Evolutionary conservation across 2,888 invertebrate genomes (phyloP).

Genomic region (Aphodius sticticus): DNA sequence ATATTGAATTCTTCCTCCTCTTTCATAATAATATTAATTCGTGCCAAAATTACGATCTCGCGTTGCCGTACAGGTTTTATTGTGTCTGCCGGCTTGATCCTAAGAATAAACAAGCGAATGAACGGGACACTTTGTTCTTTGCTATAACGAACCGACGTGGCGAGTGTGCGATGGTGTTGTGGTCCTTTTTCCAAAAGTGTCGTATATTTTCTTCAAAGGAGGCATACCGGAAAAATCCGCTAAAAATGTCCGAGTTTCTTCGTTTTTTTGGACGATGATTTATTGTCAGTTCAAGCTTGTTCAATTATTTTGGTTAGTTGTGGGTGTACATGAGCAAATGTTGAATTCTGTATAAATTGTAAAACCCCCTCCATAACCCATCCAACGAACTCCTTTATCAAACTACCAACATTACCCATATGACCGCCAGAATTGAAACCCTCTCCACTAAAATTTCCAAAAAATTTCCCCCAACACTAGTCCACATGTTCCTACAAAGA

Average conservation of each 20-base stretch:
- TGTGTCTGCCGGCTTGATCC: slow-evolving; percentile 22
- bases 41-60: slow-evolving; percentile 40
- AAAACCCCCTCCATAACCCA: too few relatives aligned
- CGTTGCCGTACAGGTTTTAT: slow-evolving; percentile 26
- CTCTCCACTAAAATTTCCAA: too few relatives aligned
- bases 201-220: slow-evolving; percentile 6
- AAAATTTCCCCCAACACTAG: too few relatives aligned
- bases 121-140: background rate
- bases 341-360: too few relatives aligned
- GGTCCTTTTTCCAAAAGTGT: background rate
- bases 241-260: background rate
- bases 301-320: too few relatives aligned
- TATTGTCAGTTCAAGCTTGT: too few relatives aligned
- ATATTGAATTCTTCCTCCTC: slow-evolving; percentile 44
- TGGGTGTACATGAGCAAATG: too few relatives aligned
- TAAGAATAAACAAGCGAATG: background rate
- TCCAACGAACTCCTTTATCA: too few relatives aligned
- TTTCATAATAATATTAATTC: slow-evolving; percentile 46
- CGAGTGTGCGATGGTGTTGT: background rate
- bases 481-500: too few relatives aligned
- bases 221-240: slow-evolving; percentile 18
- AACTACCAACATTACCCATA: too few relatives aligned
- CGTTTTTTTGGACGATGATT: background rate
- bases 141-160: background rate
- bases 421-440: too few relatives aligned